phyloP scores from a whole-genome alignment of 1,140 invertebrate genomes.

The honey bee (Apis mellifera) region Amel_HAv3.1 CM009943.2:5861001-5861500 shows the following conservation, averaged over 20 bases:
- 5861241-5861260: too few species aligned
- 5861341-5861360: conserved; percentile 24
- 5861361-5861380: conserved; percentile 29
- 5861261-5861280: neutral
- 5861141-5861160: too few species aligned
- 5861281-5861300: too few species aligned
- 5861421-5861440: conserved; percentile 16
- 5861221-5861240: too few species aligned
- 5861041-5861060: neutral
- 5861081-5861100: neutral
- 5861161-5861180: too few species aligned
- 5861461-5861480: conserved; percentile 5
- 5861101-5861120: too few species aligned
- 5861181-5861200: too few species aligned
- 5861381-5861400: conserved; percentile 38
- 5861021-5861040: neutral
- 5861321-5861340: neutral
- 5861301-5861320: neutral
- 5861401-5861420: conserved; percentile 16
- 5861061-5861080: neutral
- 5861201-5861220: too few species aligned
- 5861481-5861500: conserved; percentile 24
- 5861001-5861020: neutral
- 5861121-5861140: too few species aligned
- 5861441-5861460: conserved; percentile 34